phyloP scores from a whole-genome alignment of 2,113 vertebrate genomes.

The Columba janthina region DNA sequence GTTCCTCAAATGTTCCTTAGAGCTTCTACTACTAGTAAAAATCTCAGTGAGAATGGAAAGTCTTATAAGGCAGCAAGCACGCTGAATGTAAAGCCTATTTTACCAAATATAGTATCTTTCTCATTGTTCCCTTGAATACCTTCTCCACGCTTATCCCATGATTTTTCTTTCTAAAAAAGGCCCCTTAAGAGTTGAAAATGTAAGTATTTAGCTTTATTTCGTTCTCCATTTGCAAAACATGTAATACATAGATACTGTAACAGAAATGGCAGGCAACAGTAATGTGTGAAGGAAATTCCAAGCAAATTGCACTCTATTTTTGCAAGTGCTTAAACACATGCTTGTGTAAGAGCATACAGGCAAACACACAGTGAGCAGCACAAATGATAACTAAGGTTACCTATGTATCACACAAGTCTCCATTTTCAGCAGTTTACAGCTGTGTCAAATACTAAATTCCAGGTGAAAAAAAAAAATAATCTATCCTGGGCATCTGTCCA shows the following conservation, averaged over 20 bases:
- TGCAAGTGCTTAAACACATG: not conserved
- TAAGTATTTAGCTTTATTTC: not conserved
- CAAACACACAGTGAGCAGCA: not conserved
- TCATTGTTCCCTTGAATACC: not conserved
- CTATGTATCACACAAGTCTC: no score
- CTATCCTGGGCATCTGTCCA: not conserved
- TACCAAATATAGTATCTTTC: not conserved
- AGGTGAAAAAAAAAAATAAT: not conserved
- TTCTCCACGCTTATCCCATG: not conserved
- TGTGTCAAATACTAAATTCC: not conserved
- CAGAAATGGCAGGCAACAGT: not conserved
- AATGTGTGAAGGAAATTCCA: not conserved
- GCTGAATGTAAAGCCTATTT: not conserved
- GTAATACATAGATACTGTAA: not conserved
- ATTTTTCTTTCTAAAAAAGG: not conserved
- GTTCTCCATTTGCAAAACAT: not conserved
- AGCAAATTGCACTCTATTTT: not conserved
- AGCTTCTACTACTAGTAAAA: not conserved
- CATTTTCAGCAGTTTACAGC: not conserved
- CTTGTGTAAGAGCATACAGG: accelerated
- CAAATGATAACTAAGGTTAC: not conserved
- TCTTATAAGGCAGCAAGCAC: not conserved
- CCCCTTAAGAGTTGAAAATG: not conserved
- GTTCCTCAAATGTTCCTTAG: not conserved
- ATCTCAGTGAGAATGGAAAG: not conserved